phyloP scores from a whole-genome alignment of 2,113 vertebrate species.

The Oreochromis aureus region DNA sequence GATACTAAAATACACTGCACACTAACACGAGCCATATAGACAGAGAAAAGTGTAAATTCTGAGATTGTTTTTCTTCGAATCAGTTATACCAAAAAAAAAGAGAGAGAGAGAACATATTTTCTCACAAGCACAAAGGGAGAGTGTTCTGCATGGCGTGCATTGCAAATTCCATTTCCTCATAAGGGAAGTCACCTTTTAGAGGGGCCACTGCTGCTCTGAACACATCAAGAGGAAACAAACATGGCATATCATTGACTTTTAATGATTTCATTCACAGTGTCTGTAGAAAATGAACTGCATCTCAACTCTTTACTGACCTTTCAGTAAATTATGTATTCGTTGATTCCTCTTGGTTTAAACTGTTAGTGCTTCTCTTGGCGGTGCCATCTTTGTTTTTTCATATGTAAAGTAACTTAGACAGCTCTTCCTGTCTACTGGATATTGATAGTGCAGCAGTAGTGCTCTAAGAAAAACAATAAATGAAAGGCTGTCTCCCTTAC shows the following conservation, averaged over 20 bases:
- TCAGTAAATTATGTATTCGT: background rate
- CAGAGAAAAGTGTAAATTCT: background rate
- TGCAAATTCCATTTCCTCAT: slow-evolving; percentile 66
- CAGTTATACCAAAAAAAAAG: background rate
- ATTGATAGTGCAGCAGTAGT: slow-evolving; percentile 20
- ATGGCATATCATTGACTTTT: slow-evolving; percentile 39
- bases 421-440: slow-evolving; percentile 40
- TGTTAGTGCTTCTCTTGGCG: background rate
- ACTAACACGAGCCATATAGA: background rate
- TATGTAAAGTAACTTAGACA: slow-evolving; percentile 24
- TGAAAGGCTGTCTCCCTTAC: slow-evolving; percentile 47
- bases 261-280: slow-evolving; percentile 20
- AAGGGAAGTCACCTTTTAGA: slow-evolving; percentile 66
- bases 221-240: slow-evolving; percentile 63
- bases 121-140: slow-evolving; percentile 44
- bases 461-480: slow-evolving; percentile 37
- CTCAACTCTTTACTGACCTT: background rate
- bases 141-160: slow-evolving; percentile 43
- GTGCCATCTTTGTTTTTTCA: slow-evolving; percentile 16
- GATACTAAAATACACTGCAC: background rate
- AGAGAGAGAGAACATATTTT: slow-evolving; percentile 38
- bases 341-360: background rate
- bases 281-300: slow-evolving; percentile 17
- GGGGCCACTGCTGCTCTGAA: slow-evolving; percentile 48
- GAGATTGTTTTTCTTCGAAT: slow-evolving; percentile 3